Evolutionary conservation across 2,113 vertebrate species (phyloP).

Genomic region (Hyperoodon ampullatus): DNA sequence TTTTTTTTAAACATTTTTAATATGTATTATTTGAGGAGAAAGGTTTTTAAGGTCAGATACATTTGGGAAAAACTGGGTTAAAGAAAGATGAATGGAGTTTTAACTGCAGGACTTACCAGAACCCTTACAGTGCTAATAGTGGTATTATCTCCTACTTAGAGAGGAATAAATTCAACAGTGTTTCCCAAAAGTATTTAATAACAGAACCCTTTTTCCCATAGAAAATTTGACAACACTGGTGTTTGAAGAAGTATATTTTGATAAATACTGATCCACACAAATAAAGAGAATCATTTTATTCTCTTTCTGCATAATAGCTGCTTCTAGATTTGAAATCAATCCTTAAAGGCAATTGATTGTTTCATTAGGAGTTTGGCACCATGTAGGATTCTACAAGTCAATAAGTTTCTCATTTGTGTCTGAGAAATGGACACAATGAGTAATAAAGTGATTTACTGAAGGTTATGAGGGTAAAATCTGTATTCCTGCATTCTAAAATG

Average conservation of each 20-base stretch:
- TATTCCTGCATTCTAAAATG: not conserved
- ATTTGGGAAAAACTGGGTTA: not conserved
- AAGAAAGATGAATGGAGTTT: conserved; percentile 13
- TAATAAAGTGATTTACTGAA: not conserved
- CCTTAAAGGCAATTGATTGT: not conserved
- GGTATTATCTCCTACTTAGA: not conserved
- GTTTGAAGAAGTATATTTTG: not conserved
- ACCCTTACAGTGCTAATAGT: not conserved
- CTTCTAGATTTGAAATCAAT: not conserved
- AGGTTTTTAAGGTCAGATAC: not conserved
- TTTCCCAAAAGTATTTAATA: not conserved
- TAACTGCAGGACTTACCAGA: not conserved
- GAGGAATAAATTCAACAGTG: not conserved
- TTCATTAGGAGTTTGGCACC: not conserved
- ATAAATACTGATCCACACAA: not conserved
- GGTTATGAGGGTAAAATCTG: not conserved
- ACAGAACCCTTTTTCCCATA: not conserved
- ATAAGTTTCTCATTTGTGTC: not conserved
- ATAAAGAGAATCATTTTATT: not conserved
- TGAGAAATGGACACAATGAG: not conserved
- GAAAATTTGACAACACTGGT: not conserved
- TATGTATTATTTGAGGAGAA: not conserved
- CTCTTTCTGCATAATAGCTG: not conserved
- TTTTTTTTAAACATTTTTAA: not conserved
- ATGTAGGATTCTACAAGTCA: not conserved